Evolutionary conservation across 2,797 vertebrate genomes (phyloP).

Genomic region (Helicolenus hilgendorfi): DNA sequence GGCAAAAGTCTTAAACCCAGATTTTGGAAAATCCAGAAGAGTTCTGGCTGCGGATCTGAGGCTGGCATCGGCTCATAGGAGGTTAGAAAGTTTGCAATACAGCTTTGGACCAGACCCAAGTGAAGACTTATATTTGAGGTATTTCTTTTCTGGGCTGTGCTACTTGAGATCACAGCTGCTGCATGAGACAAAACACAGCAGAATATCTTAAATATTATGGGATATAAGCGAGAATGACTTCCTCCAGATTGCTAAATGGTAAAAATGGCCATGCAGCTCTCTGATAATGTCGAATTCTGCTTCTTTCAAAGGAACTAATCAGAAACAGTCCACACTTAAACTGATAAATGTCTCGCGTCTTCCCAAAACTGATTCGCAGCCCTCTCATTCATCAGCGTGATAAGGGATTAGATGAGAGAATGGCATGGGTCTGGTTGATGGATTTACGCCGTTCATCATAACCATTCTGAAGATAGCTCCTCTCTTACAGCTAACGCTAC

Average conservation of each 20-base stretch:
- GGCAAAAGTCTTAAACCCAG: slow-evolving; percentile 9
- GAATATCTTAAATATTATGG: slow-evolving; percentile 9
- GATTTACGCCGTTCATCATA: slow-evolving; percentile 61
- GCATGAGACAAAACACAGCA: slow-evolving; percentile 15
- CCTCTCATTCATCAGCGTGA: slow-evolving; percentile 63
- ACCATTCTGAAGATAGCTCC: slow-evolving; percentile 38
- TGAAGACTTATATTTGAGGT: background rate
- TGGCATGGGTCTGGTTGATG: slow-evolving; percentile 52
- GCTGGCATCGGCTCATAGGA: slow-evolving; percentile 15
- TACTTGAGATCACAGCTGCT: background rate
- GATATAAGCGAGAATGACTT: slow-evolving; percentile 32
- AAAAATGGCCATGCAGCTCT: slow-evolving; percentile 32
- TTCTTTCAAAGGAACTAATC: slow-evolving; percentile 51
- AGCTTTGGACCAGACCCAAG: slow-evolving; percentile 6
- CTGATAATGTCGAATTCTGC: slow-evolving; percentile 44
- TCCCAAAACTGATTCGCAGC: slow-evolving; percentile 41
- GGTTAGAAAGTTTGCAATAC: slow-evolving; percentile 29
- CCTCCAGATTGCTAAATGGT: slow-evolving; percentile 31
- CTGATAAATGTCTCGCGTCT: slow-evolving; percentile 65
- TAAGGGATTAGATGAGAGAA: slow-evolving; percentile 63
- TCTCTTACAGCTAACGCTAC: slow-evolving; percentile 17
- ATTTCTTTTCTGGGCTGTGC: background rate
- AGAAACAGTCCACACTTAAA: slow-evolving; percentile 49
- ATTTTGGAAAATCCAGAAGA: slow-evolving; percentile 15
- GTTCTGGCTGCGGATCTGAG: slow-evolving; percentile 22